phyloP scores from a whole-genome alignment of 2,797 vertebrate species.

The Cryptoblepharus egeriae region DNA sequence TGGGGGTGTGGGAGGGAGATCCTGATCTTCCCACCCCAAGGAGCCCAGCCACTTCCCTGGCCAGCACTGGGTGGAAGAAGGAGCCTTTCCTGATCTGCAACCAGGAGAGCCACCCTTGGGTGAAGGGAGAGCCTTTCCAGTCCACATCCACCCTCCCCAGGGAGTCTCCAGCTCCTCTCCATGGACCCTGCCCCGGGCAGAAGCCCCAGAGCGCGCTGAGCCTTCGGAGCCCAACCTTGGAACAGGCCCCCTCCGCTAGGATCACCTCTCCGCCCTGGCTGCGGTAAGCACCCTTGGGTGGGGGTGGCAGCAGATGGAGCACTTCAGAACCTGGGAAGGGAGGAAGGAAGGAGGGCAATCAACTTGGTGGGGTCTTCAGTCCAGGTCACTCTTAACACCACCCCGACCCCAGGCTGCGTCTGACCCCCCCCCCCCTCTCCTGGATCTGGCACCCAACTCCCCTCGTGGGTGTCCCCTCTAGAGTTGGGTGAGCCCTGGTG shows the following conservation, averaged over 20 bases:
- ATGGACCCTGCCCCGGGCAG: not conserved
- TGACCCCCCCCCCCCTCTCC: not conserved
- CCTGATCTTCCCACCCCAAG: not conserved
- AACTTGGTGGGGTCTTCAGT: not conserved
- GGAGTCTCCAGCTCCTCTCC: not conserved
- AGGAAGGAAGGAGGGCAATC: too few relatives aligned
- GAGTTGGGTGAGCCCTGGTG: too few relatives aligned
- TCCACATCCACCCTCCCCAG: not conserved
- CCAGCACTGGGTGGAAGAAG: constrained; percentile 62
- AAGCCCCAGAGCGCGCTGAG: not conserved
- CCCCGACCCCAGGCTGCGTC: not conserved
- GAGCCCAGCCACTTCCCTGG: constrained; percentile 27
- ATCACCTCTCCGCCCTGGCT: too few relatives aligned
- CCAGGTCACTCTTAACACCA: not conserved
- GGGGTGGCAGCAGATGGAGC: too few relatives aligned
- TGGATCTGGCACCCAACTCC: not conserved
- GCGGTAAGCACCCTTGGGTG: too few relatives aligned
- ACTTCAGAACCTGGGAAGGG: too few relatives aligned
- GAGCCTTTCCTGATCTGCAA: constrained; percentile 60
- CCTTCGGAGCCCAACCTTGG: not conserved
- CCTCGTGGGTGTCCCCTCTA: too few relatives aligned
- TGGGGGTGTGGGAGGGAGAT: not conserved
- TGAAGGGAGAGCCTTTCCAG: not conserved
- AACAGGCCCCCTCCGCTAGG: not conserved
- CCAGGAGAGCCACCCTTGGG: too few relatives aligned